A percentile compares a stretch with the other conserved stretches of the same genome.
Evolutionary conservation across 2,113 vertebrate genomes (phyloP).

Genomic region (Excalfactoria chinensis): DNA sequence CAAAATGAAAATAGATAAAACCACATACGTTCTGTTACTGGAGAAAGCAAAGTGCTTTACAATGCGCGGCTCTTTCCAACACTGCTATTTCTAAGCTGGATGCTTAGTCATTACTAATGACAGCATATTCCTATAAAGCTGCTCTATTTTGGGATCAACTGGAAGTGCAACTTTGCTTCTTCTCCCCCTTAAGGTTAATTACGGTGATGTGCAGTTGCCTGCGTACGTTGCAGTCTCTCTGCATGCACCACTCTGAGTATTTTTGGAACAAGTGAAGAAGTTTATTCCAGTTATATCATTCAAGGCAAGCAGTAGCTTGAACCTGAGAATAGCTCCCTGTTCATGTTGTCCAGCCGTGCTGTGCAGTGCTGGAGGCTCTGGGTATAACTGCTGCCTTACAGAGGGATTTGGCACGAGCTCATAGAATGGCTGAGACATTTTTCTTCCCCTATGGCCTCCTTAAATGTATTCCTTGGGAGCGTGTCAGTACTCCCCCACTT

Average conservation of each 20-base stretch:
- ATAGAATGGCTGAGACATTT: not conserved
- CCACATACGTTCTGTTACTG: not conserved
- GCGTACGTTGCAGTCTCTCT: not conserved
- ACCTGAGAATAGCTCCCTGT: not conserved
- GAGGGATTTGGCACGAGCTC: not conserved
- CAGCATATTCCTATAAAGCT: not conserved
- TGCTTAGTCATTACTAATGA: conserved; percentile 24
- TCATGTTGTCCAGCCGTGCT: not conserved
- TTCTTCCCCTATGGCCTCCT: fast-evolving
- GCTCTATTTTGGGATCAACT: not conserved
- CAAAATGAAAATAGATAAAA: not conserved
- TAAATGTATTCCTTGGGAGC: not conserved
- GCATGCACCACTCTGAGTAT: not conserved
- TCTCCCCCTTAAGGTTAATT: not conserved
- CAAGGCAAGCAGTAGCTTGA: not conserved
- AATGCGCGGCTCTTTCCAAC: not conserved
- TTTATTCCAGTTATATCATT: not conserved
- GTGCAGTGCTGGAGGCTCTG: not conserved
- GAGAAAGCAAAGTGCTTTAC: not conserved
- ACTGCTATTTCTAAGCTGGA: not conserved
- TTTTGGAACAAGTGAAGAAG: conserved; percentile 12
- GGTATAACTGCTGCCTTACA: not conserved
- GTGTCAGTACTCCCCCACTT: not conserved
- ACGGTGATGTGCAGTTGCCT: not conserved
- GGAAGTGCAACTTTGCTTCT: not conserved